Percentiles rank a stretch among this genome's conserved stretches.
Evolutionary conservation across 2,113 vertebrate species (phyloP).

Genomic region (Passer domesticus): DNA sequence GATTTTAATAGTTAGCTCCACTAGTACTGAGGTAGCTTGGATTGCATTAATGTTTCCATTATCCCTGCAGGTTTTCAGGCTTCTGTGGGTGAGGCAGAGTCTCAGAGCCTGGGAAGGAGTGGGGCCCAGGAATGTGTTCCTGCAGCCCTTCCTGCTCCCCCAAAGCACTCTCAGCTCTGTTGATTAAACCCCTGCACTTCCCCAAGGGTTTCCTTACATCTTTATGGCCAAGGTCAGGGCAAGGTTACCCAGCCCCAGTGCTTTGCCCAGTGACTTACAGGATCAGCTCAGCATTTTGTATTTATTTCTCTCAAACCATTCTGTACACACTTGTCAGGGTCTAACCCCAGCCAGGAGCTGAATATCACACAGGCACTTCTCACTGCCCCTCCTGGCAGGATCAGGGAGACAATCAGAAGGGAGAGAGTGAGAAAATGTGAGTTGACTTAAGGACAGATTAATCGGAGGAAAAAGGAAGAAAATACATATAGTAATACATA

Average conservation of each 20-base stretch:
- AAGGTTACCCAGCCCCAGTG: not conserved
- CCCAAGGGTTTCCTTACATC: not conserved
- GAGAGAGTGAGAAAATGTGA: not conserved
- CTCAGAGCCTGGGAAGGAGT: not conserved
- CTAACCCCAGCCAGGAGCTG: not conserved
- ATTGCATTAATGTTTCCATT: constrained; percentile 24
- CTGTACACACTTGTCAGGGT: not conserved
- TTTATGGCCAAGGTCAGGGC: not conserved
- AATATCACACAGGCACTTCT: not conserved
- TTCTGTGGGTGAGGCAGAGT: not conserved
- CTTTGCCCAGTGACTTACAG: not conserved
- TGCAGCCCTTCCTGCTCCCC: not conserved
- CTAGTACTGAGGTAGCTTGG: not conserved
- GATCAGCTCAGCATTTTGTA: not conserved
- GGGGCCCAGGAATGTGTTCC: not conserved
- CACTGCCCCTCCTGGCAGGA: not conserved
- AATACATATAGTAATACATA: not conserved
- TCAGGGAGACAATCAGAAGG: not conserved
- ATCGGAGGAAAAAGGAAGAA: not conserved
- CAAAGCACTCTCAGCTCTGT: not conserved
- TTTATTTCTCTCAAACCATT: not conserved
- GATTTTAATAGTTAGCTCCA: constrained; percentile 40
- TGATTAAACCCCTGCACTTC: not conserved
- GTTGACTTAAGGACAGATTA: not conserved
- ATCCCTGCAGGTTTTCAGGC: constrained; percentile 4